These are phyloP conservation scores for Sterrhoptilus dennistouni DNA, from an alignment of 2,113 vertebrate species.

Conservation along the genomic window DNA sequence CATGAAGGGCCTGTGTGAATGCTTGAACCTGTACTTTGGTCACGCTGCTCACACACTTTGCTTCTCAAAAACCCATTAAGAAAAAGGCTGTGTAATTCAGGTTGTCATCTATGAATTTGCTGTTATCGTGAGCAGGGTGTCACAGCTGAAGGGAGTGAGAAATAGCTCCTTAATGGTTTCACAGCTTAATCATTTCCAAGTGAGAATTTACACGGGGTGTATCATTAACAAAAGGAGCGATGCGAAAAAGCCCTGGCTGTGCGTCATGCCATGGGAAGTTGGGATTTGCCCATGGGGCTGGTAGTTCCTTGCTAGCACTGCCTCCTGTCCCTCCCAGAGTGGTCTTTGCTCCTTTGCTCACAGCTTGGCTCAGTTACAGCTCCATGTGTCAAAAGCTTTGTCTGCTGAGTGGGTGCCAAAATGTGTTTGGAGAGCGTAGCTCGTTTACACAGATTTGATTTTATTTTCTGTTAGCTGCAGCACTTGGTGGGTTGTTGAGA, in stretches of 20 bases:
- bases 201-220: background rate
- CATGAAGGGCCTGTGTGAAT: fast-evolving
- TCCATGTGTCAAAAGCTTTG: background rate
- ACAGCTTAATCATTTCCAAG: constrained; percentile 19
- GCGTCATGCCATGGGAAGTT: background rate
- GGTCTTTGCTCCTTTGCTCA: background rate
- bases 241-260: background rate
- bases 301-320: background rate
- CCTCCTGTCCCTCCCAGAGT: background rate
- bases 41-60: background rate
- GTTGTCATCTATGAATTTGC: background rate
- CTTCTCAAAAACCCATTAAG: background rate
- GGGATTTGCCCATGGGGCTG: background rate
- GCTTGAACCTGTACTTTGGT: background rate
- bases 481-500: background rate
- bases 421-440: background rate
- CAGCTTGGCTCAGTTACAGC: background rate
- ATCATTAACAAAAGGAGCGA: constrained; percentile 14
- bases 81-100: background rate
- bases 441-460: fast-evolving
- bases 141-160: constrained; percentile 11
- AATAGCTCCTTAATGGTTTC: constrained; percentile 1
- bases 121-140: background rate
- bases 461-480: background rate
- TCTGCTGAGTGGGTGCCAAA: background rate